phyloP scores from a whole-genome alignment of 2,113 vertebrate species.

The Corydoras maculifer region DNA sequence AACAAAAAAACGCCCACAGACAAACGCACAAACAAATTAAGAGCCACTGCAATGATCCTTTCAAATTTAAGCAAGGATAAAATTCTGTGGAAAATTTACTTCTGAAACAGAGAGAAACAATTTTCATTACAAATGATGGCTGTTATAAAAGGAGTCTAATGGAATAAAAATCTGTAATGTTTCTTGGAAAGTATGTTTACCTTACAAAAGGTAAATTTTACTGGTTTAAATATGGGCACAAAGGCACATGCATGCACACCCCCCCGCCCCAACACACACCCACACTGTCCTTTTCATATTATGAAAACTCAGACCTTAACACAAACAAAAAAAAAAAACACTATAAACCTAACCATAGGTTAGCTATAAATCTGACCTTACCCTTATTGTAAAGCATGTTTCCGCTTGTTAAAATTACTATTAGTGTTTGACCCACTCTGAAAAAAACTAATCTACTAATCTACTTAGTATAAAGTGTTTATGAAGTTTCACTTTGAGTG shows the following conservation, averaged over 20 bases:
- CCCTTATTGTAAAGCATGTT: no score
- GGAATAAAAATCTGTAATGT: background rate
- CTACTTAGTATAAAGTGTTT: background rate
- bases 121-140: background rate
- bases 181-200: background rate
- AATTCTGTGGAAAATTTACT: background rate
- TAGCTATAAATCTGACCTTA: no score
- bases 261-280: no score
- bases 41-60: background rate
- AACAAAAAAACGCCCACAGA: constrained; percentile 21
- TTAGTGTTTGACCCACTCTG: background rate
- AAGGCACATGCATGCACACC: no score
- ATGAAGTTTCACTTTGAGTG: no score
- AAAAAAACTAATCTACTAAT: background rate
- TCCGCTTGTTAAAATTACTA: no score
- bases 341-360: no score
- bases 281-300: no score
- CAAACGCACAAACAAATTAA: constrained; percentile 10
- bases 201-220: background rate
- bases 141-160: background rate
- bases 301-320: no score
- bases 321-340: no score
- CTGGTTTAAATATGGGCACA: no score
- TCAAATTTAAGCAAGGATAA: constrained; percentile 1
- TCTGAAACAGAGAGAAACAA: background rate